Conservation (phyloP, 2,797 vertebrate species). For the Ciconia nigra region DNA sequence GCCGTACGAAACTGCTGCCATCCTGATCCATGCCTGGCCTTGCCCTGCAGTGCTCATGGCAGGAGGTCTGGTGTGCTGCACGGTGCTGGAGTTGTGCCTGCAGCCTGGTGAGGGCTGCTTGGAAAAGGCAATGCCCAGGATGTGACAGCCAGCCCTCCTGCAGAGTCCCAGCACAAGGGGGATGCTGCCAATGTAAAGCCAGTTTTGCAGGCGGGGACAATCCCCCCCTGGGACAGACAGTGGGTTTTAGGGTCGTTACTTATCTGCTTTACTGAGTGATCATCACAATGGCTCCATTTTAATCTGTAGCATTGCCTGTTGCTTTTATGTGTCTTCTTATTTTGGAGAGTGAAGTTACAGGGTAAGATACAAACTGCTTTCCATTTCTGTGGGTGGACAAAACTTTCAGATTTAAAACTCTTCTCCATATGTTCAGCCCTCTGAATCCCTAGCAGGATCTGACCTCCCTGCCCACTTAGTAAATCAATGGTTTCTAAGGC, state of each 20-base stretch:
- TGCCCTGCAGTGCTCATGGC: not conserved
- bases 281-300: not conserved
- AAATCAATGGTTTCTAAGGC: slow-evolving; percentile 65
- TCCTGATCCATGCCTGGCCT: not conserved
- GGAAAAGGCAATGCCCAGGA: not conserved
- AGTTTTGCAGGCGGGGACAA: not conserved
- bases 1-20: not conserved
- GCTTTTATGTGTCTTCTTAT: not conserved
- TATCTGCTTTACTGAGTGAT: not conserved
- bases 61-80: not conserved
- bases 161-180: not conserved
- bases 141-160: not conserved
- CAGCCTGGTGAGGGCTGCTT: not conserved
- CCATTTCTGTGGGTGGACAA: not conserved
- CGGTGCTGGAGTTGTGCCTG: not conserved
- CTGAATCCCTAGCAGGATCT: slow-evolving; percentile 5
- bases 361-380: not conserved
- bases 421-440: not conserved
- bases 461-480: slow-evolving; percentile 65
- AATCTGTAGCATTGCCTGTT: not conserved
- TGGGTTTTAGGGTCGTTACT: not conserved
- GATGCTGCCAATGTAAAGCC: not conserved
- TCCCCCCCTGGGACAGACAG: not conserved
- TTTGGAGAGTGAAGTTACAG: not conserved
- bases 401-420: slow-evolving; percentile 7